Conservation (phyloP, 1,140 invertebrate species). For the Marisa cornuarietis region DNA sequence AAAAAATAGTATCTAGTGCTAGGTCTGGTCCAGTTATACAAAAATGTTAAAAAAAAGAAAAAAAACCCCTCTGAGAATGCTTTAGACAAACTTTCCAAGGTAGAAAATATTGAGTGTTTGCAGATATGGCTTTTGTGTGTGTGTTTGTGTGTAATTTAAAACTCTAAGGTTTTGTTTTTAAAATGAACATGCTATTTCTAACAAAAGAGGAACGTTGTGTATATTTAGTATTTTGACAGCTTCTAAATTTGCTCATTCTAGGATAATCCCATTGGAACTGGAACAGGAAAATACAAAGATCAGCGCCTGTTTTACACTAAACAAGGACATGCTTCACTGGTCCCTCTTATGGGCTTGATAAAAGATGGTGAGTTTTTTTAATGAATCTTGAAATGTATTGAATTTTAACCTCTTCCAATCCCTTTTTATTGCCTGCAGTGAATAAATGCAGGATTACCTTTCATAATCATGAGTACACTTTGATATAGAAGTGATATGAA, state of each 20-base stretch:
- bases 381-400: slow-evolving; percentile 20
- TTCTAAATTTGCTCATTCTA: slow-evolving; percentile 42
- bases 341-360: slow-evolving; percentile 70
- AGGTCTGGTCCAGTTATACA: too few species aligned
- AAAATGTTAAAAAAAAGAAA: too few species aligned
- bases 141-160: background rate
- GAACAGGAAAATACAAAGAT: slow-evolving; percentile 69
- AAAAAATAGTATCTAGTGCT: too few species aligned
- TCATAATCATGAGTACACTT: background rate
- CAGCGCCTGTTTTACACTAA: slow-evolving; percentile 69
- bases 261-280: slow-evolving; percentile 69
- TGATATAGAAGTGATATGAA: too few species aligned
- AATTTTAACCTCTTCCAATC: background rate
- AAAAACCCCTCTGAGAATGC: too few species aligned
- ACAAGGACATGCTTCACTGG: slow-evolving; percentile 71
- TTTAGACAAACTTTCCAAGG: too few species aligned
- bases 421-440: background rate
- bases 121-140: background rate
- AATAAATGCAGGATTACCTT: background rate
- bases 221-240: background rate
- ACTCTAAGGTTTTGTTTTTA: background rate
- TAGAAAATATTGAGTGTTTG: too few species aligned
- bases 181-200: background rate
- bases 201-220: background rate
- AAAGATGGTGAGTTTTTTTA: slow-evolving; percentile 66